Percentiles rank a stretch among this genome's conserved stretches.
Evolutionary conservation across 2,113 vertebrate genomes (phyloP).

Genomic region (Mus pahari): DNA sequence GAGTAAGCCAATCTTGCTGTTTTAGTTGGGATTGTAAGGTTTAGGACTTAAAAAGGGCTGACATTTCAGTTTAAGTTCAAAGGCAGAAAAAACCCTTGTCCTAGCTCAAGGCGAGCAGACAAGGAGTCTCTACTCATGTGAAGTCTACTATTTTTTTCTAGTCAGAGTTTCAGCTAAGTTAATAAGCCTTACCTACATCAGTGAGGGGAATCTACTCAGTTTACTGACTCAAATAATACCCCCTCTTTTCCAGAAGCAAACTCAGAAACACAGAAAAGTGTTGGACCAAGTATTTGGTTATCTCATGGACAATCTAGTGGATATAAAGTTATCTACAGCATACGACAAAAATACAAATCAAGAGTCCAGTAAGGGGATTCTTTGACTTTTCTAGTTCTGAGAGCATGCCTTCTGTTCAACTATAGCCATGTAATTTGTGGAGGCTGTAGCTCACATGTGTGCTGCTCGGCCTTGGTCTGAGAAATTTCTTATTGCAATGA

Average conservation of each 20-base stretch:
- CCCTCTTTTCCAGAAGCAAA: not conserved
- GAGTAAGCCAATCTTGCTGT: not conserved
- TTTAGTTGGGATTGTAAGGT: not conserved
- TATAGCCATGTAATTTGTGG: not conserved
- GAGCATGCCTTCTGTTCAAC: not conserved
- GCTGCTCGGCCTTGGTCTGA: not conserved
- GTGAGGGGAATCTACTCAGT: not conserved
- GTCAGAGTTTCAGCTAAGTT: not conserved
- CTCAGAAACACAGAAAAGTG: not conserved
- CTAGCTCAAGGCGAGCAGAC: not conserved
- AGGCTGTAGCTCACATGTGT: not conserved
- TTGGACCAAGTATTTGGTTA: not conserved
- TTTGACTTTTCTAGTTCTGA: not conserved
- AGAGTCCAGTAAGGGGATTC: not conserved
- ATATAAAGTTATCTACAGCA: not conserved
- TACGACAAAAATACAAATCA: not conserved
- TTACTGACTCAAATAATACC: too few relatives aligned
- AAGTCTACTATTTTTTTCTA: not conserved
- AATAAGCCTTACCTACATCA: not conserved
- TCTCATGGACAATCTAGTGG: too few relatives aligned
- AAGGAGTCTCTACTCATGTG: not conserved
- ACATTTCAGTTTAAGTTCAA: not conserved
- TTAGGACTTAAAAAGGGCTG: not conserved
- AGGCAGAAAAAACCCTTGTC: not conserved
- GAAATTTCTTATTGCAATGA: not conserved